Evolutionary conservation across 2,113 vertebrate genomes (phyloP), one percentile per base, ranked within the genome.

Genomic region (Stegostoma tigrinum): DNA sequence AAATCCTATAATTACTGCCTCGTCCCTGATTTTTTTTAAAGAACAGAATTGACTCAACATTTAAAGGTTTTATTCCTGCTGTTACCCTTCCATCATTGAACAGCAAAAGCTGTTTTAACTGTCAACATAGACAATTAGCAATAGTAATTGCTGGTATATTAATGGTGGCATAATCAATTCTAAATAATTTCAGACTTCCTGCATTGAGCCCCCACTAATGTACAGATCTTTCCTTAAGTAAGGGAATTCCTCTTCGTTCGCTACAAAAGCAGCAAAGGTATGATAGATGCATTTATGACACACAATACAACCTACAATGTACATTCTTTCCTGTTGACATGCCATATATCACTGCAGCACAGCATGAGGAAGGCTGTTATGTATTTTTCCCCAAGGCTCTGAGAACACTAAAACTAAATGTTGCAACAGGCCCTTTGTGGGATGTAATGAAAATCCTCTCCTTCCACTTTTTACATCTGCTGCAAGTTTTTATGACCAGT

Each of bases 401-500:
- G 55, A 19, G 89, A 97, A 97, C 96, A 78, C 78, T 96, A 96
- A 94, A 93, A 78, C 89, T 95, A 96, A 95, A 95, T 95, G 87
- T 94, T 96, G 61, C 96, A 96, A 96, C 96, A 96, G 96, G 96
- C 96, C 96, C 96, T 96, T 95, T 64, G 89, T 93, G 89, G 61
- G 34, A 66, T 42, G 61, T 66, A n/a, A n/a, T 15, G 89, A 93
- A 93, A 93, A 66, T 93, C 61, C 89, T 66, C 86, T 91, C 30
- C 66, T 64, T 96, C 96, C 96, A 67, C 96, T 96, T 96, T 96
- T 96, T 96, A 89, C 96, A 96, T 96, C 91, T 95, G 96, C 96
- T 95, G 96, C 96, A 95, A 95, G 95, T 96, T 96, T 97, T 96
- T 95, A 95, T 17, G 80, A 66, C 72, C 72, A 95, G 95, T 61